These are phyloP conservation scores for Pinna nobilis DNA, from an alignment of 1,140 invertebrate genomes.

Conservation along the genomic window DNA sequence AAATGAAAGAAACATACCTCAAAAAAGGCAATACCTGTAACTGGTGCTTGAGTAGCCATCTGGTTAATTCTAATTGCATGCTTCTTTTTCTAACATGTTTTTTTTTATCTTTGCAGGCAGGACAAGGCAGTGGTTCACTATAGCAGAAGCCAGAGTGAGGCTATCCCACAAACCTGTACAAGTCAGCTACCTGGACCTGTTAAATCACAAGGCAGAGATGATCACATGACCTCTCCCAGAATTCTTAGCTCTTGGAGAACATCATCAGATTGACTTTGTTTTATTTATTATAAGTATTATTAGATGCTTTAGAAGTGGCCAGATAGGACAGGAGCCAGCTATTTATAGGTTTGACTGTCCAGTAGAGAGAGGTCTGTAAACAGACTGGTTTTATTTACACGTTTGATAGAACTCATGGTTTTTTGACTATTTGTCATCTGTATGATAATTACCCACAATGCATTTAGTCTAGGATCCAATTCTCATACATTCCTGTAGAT, in stretches of 20 bases:
- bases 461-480: too few species aligned
- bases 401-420: too few species aligned
- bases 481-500: too few species aligned
- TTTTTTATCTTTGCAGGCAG: constrained; percentile 44
- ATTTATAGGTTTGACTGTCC: too few species aligned
- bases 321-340: too few species aligned
- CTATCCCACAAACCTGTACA: constrained; percentile 94
- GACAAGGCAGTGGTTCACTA: constrained; percentile 46
- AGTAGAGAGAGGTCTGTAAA: too few species aligned
- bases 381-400: too few species aligned
- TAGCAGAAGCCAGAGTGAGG: constrained; percentile 90
- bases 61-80: not conserved
- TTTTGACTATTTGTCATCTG: too few species aligned
- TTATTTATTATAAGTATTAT: not conserved
- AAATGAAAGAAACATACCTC: too few species aligned
- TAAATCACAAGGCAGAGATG: constrained; percentile 48
- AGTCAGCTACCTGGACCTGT: constrained; percentile 83
- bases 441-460: too few species aligned
- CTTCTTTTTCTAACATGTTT: not conserved
- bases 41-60: too few species aligned
- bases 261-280: not conserved
- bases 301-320: not conserved
- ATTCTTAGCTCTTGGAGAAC: not conserved
- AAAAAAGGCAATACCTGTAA: too few species aligned
- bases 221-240: constrained; percentile 31